Evolutionary conservation across 2,888 invertebrate species (phyloP).

Genomic region (Drosophila hamatofila): DNA sequence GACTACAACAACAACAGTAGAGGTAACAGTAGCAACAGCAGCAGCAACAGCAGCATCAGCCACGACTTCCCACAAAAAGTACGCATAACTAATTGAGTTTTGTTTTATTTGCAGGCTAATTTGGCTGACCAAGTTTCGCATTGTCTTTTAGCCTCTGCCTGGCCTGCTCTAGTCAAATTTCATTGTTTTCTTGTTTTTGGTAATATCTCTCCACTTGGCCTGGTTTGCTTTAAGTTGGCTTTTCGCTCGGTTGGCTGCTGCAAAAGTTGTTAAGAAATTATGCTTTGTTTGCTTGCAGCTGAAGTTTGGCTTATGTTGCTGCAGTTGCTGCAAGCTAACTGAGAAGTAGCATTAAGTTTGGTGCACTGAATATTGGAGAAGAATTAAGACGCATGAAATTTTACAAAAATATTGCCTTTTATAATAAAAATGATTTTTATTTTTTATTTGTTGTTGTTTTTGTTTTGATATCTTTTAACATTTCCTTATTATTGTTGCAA

Average conservation of each 20-base stretch:
- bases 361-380: background rate
- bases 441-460: background rate
- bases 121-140: conserved; percentile 43
- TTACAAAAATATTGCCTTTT: background rate
- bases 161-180: background rate
- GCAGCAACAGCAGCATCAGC: background rate
- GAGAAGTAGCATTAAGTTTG: background rate
- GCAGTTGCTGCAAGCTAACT: background rate
- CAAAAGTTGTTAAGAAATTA: conserved; percentile 3
- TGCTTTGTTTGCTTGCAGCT: background rate
- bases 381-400: too few relatives aligned
- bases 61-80: conserved; percentile 38
- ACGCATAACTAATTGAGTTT: conserved; percentile 56
- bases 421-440: background rate
- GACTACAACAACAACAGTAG: conserved; percentile 4
- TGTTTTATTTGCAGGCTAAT: conserved; percentile 35
- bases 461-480: too few relatives aligned
- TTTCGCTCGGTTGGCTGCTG: background rate
- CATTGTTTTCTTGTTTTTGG: conserved; percentile 14
- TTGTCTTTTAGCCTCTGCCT: conserved; percentile 36
- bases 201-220: conserved; percentile 26
- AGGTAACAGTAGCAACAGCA: background rate
- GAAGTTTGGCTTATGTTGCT: conserved; percentile 2
- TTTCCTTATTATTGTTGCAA: background rate
- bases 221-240: conserved; percentile 10